Evolutionary conservation across 2,113 vertebrate species (phyloP), one percentile per base, ranked within the genome.

Genomic region (Misgurnus mizolepis): DNA sequence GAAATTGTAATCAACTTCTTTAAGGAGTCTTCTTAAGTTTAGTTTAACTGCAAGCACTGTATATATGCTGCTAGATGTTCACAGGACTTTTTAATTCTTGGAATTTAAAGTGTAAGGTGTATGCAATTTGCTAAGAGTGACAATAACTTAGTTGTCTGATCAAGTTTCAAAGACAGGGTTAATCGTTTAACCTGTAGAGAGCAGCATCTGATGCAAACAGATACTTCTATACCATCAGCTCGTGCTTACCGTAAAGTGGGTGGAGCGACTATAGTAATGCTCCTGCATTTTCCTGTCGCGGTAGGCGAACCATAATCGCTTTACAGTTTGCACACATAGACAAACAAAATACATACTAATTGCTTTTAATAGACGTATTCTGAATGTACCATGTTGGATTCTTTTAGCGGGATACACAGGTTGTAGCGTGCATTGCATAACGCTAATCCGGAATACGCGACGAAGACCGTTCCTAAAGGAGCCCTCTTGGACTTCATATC

Each of bases 161-260:
- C 12, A 55, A 60, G 55, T 43, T 17, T 41, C 6, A 58, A n/a
- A 58, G 47, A 67, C 39, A 68, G 39, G 39, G 39, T 68, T 78
- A 45, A 47, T 27, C 41, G 78, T 70, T 79, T 49, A 49, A 79
- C 73, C 78, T 71, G 79, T 61, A 71, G 73, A 78, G 73, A 77
- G 82, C 82, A 77, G 79, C 74, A 76, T 66, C 76, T 64, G 62
- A 66, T 71, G 40, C 41, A 68, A 80, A 60, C 67, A 61, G 43
- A 80, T 49, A 27, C 50, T 73, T 74, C 70, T 75, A 81, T 80
- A 79, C 67, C 53, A 82, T 82, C 80, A 66, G 67, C 47, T 76
- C 60, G 86, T 88, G 86, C 88, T 78, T 84, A 87, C 91, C 80
- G 83, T 88, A 84, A 84, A 82, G 60, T 78, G 82, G 85, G 88